Evolutionary conservation across 2,888 invertebrate genomes (phyloP).

Genomic region (Drosophila nigritarsus): DNA sequence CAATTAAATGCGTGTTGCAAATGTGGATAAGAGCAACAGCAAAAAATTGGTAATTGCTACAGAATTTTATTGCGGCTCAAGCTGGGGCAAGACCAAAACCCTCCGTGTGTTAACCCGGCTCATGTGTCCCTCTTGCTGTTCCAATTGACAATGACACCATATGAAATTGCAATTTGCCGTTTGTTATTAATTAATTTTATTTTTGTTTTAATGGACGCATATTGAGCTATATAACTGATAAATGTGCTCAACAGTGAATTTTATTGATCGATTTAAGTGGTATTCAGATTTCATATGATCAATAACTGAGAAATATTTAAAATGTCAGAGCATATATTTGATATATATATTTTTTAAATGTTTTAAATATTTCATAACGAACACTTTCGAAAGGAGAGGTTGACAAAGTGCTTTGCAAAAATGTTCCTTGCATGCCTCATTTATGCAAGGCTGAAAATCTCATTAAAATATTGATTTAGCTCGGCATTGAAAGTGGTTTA

Average conservation of each 20-base stretch:
- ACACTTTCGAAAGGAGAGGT: background rate
- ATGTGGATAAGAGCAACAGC: constrained; percentile 52
- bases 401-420: background rate
- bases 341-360: no score
- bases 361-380: background rate
- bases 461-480: constrained; percentile 30
- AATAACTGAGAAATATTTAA: background rate
- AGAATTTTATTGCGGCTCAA: constrained; percentile 66
- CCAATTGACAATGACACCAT: constrained; percentile 54
- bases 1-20: constrained; percentile 74
- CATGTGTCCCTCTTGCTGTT: constrained; percentile 29
- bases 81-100: constrained; percentile 30
- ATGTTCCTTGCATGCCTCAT: background rate
- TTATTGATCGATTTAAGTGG: constrained; percentile 44
- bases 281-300: constrained; percentile 8
- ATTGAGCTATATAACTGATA: constrained; percentile 47
- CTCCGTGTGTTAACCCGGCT: constrained; percentile 8
- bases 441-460: constrained; percentile 6
- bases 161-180: constrained; percentile 69
- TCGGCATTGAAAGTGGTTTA: constrained; percentile 20
- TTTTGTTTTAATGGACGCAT: constrained; percentile 54
- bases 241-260: constrained; percentile 5
- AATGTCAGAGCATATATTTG: background rate
- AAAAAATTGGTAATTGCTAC: constrained; percentile 67
- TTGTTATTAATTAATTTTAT: constrained; percentile 57